Evolutionary conservation across 2,113 vertebrate genomes (phyloP).

Genomic region (Gambusia affinis): DNA sequence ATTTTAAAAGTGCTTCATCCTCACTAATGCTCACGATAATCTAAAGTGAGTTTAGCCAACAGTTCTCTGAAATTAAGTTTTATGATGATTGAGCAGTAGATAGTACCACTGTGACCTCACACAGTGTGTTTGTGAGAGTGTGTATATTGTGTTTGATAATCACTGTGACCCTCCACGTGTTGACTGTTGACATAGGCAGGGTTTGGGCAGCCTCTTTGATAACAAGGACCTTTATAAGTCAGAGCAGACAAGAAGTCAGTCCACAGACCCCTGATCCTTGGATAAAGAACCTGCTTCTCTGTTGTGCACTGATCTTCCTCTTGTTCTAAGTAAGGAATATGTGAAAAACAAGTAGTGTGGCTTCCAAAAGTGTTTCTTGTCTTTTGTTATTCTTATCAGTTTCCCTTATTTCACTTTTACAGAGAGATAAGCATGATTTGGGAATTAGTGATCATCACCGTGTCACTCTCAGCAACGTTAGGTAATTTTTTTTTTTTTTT

Average conservation of each 20-base stretch:
- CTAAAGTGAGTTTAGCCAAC: not conserved
- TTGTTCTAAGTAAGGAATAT: slow-evolving; percentile 1
- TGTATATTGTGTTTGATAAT: slow-evolving; percentile 48
- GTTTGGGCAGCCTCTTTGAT: slow-evolving; percentile 76
- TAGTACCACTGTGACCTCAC: not conserved
- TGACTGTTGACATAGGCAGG: slow-evolving; percentile 83
- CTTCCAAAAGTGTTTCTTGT: not conserved
- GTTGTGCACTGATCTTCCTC: slow-evolving; percentile 18
- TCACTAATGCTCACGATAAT: not conserved
- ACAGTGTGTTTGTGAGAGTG: slow-evolving; percentile 15
- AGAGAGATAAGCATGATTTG: slow-evolving; percentile 68
- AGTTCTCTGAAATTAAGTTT: slow-evolving; percentile 9
- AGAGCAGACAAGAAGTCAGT: slow-evolving; percentile 47
- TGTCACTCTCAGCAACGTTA: slow-evolving; percentile 62
- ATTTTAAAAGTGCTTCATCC: too few species aligned
- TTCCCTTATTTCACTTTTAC: slow-evolving; percentile 34
- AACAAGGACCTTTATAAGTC: slow-evolving; percentile 80
- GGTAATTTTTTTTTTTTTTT: slow-evolving; percentile 57
- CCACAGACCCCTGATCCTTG: slow-evolving; percentile 46
- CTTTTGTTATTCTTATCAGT: not conserved
- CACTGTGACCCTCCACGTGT: slow-evolving; percentile 83
- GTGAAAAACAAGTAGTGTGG: not conserved
- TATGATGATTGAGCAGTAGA: slow-evolving; percentile 3
- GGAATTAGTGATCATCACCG: slow-evolving; percentile 50
- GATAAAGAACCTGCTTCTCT: slow-evolving; percentile 38